Evolutionary conservation across 2,113 vertebrate genomes (phyloP).

Genomic region (Pardalotus punctatus): DNA sequence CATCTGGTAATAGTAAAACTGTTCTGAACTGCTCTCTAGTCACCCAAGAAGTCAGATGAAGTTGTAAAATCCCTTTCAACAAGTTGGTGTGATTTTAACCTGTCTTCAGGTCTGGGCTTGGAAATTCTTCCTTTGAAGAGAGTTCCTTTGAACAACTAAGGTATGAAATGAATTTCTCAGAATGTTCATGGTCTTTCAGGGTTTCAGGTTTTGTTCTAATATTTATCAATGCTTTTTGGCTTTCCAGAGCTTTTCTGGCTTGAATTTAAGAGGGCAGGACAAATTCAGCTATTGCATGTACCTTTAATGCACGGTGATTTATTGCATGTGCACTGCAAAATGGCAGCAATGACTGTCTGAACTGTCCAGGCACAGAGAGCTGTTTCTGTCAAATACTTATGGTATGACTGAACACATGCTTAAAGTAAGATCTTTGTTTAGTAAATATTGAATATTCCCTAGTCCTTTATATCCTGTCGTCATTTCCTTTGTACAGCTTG

Average conservation of each 20-base stretch:
- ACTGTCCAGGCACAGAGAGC: background rate
- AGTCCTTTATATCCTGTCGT: conserved; percentile 52
- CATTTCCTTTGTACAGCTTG: conserved; percentile 57
- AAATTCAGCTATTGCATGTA: background rate
- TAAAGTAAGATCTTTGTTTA: conserved; percentile 48
- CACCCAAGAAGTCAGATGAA: background rate
- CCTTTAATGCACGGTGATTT: background rate
- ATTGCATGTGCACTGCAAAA: background rate
- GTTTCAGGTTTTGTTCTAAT: background rate
- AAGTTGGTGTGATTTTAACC: background rate
- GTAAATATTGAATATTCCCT: conserved; percentile 64
- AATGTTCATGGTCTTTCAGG: background rate
- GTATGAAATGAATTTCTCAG: background rate
- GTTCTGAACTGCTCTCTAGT: background rate
- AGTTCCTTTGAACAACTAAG: background rate
- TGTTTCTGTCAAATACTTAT: conserved; percentile 38
- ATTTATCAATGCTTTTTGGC: background rate
- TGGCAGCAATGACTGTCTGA: background rate
- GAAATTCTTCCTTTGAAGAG: background rate
- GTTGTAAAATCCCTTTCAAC: background rate
- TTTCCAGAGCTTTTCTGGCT: background rate
- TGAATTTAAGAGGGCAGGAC: background rate
- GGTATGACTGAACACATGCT: conserved; percentile 39
- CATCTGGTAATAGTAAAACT: conserved; percentile 6
- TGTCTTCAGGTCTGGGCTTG: background rate